Base-by-base conservation (phyloP, 1,140 invertebrate species). In the Arion vulgaris region DNA sequence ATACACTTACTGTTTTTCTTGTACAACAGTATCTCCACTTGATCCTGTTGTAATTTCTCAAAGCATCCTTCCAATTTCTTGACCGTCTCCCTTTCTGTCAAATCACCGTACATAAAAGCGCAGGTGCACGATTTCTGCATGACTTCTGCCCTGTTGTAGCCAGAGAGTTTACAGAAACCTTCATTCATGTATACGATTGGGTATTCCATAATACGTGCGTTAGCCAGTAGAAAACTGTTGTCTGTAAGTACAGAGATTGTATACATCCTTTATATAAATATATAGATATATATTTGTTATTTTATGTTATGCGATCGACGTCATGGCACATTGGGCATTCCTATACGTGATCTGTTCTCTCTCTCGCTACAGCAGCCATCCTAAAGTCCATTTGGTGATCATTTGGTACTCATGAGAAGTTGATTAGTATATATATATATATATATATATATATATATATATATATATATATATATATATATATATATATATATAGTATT, bases 161-260 rank as follows among this genome's bases (percentile, higher is more conserved):
- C 98, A 87, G 98, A 98, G 93, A 99, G 97, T 94, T 99, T 99
- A 94, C 98, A 99, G 94, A 99, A 99, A 84, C 97, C 97, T 93
- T 99, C 98, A 94, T 99, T 99, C 95, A 98, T 99, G 94, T 99
- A 99, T 83, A 99, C 98, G 92, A 99, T 99, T 53, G 99, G 99
- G 93, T 98, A 99, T 94, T 99, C 98, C 88, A 99, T 97, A 90
- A 99, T 99, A 94, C 99, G 98, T 91, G 98, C 98, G 94, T 99
- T 99, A 85, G 98, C 98, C 93, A 99, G 94, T 88, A 99, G 94
- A 93, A 99, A 99, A 93, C 97, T 99, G 94, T 97, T 98, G 94
- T 99, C 98, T 94, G 15, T 5, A 45, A 7, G 41, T 5, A 45
- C 41, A 45, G 15, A 45, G 15, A 45, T 15, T 7, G 15, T 7